Base-by-base conservation (phyloP, 2,797 vertebrate genomes). In the Okamejei kenojei region DNA sequence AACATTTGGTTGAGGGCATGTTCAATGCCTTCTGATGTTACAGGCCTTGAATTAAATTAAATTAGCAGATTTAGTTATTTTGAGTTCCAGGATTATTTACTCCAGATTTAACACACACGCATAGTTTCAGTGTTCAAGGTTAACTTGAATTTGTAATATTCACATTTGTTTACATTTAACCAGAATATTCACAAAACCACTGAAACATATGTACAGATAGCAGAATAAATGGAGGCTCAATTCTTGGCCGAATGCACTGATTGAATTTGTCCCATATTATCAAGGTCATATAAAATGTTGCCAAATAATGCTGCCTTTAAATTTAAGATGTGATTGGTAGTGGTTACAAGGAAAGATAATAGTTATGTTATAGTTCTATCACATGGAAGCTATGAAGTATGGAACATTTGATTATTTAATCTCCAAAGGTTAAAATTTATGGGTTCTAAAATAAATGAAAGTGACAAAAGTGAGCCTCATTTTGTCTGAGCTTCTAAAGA, bases 161-260 rank as follows among this genome's bases (percentile, higher is more conserved):
- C 90, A 92, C 90, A 92, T 92, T 92, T 92, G 90, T 92, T 74
- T 92, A 23, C 68, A 74, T 45, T 74, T 74, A 45, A 29, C 38
- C 23, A 92, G 11, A 1, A 54, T n/a, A 11, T 92, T 92, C 26
- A 23, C 0, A 9, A 15, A 74, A 92, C 26, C 76, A 38, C 71
- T 74, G 68, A 76, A 74, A 92, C 90, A 76, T 54, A 35, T 92
- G 90, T n/a, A 26, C 45, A 10, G 90, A 74, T 54, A 76, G 15
- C 71, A 76, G 71, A 13, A 76, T 74, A 74, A 91, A 74, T 45
- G 76, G 82, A 63, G 63, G n/a, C 84, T 65, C 61, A 29, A 73
- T 91, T 74, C 38, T 38, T 71, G 73, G 71, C 32, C 11, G 73
- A 11, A 23, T 54, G 10, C 3, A n/a, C 71, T 29, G 68, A 74